Conservation (phyloP, 2,113 vertebrate genomes). For the Azemiops feae region DNA sequence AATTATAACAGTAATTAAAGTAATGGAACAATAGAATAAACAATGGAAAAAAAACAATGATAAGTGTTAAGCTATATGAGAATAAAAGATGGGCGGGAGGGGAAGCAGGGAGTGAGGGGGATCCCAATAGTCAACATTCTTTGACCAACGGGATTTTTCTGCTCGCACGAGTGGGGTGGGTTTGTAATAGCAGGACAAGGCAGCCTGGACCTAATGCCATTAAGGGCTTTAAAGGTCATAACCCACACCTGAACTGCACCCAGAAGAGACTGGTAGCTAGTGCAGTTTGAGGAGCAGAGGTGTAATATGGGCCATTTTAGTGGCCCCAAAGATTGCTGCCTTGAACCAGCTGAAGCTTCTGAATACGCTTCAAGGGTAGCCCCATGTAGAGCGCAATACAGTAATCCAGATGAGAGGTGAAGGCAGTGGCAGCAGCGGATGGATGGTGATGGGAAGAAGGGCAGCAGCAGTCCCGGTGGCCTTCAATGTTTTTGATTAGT, state of each 20-base stretch:
- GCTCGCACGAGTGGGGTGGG: neutral
- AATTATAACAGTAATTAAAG: too few relatives aligned
- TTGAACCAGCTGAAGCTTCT: too few relatives aligned
- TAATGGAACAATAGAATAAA: neutral
- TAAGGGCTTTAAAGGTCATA: neutral
- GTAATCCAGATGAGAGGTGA: neutral
- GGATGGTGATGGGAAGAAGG: too few relatives aligned
- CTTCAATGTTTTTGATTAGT: neutral
- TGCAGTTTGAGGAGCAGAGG: neutral
- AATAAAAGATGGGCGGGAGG: neutral
- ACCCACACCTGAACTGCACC: neutral
- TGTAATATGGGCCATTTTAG: neutral
- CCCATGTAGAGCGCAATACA: neutral
- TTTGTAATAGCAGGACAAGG: neutral
- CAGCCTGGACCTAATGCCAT: neutral
- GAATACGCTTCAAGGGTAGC: neutral
- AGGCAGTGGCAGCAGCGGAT: neutral
- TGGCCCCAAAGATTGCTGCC: neutral
- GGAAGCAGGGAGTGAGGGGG: neutral
- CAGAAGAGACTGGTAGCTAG: neutral
- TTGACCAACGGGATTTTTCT: neutral
- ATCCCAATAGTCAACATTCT: neutral
- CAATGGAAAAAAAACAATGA: neutral
- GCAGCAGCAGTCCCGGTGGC: neutral
- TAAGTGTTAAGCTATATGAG: neutral